These are phyloP conservation scores for Tortricodes alternella DNA, from an alignment of 2,888 invertebrate genomes.

Conservation along the genomic window DNA sequence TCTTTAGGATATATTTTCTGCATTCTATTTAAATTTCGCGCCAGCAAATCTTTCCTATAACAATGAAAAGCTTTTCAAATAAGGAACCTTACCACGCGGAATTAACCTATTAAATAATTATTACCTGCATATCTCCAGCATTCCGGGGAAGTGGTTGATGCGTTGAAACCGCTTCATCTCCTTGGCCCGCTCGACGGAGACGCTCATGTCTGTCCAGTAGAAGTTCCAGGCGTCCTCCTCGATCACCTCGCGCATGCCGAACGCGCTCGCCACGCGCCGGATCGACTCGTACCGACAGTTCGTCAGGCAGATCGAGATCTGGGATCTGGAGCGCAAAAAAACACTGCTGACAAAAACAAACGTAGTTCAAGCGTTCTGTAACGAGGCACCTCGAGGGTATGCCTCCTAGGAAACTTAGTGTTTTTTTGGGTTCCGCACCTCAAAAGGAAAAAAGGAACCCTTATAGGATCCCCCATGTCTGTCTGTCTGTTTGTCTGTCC, in stretches of 20 bases:
- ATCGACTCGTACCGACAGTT: slow-evolving; percentile 90
- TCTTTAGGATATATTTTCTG: slow-evolving; percentile 93
- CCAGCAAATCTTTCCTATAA: slow-evolving; percentile 91
- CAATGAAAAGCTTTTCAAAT: too few relatives aligned
- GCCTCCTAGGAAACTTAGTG: too few relatives aligned
- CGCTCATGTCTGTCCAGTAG: slow-evolving; percentile 94
- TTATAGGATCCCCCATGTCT: too few relatives aligned
- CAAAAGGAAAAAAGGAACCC: too few relatives aligned
- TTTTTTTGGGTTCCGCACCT: too few relatives aligned
- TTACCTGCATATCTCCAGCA: slow-evolving; percentile 90
- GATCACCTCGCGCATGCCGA: slow-evolving; percentile 89
- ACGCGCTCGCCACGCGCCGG: slow-evolving; percentile 85
- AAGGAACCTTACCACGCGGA: neutral
- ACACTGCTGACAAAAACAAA: slow-evolving; percentile 9
- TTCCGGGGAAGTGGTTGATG: slow-evolving; percentile 96
- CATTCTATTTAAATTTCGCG: slow-evolving; percentile 95
- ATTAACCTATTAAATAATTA: neutral
- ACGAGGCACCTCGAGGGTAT: too few relatives aligned
- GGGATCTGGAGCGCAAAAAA: slow-evolving; percentile 53
- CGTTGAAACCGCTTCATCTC: slow-evolving; percentile 96
- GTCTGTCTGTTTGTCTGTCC: too few relatives aligned
- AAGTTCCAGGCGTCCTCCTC: slow-evolving; percentile 94
- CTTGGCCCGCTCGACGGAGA: slow-evolving; percentile 93
- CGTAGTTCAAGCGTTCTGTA: neutral
- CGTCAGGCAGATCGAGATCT: slow-evolving; percentile 85